These are phyloP conservation scores for Lophotis ruficrista DNA, from an alignment of 2,113 vertebrate genomes.

Conservation along the genomic window DNA sequence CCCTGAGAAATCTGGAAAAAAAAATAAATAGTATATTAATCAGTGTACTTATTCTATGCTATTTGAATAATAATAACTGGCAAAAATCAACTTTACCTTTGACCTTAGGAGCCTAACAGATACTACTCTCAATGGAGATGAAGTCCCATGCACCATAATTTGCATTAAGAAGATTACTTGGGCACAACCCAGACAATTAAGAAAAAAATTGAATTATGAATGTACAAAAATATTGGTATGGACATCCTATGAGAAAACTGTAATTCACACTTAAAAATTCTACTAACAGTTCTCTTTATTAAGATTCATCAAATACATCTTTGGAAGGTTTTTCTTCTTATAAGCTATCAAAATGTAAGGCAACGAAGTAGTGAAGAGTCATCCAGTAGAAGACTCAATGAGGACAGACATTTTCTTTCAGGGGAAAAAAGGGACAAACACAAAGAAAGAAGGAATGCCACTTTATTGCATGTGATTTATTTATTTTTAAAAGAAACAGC, in stretches of 20 bases:
- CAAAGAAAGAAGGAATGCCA: neutral
- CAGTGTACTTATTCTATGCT: neutral
- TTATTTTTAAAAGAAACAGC: neutral
- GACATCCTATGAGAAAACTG: neutral
- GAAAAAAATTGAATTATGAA: neutral
- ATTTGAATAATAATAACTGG: neutral
- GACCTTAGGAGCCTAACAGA: neutral
- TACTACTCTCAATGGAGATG: neutral
- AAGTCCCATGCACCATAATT: neutral
- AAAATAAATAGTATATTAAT: neutral
- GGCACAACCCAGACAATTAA: neutral
- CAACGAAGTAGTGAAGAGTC: neutral
- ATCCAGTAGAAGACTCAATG: neutral
- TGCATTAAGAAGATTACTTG: neutral
- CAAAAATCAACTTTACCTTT: neutral
- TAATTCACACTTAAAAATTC: neutral
- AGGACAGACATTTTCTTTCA: neutral
- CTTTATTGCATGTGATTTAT: neutral
- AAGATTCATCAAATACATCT: neutral
- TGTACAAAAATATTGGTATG: neutral
- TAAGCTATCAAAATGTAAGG: neutral
- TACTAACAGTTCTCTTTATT: neutral
- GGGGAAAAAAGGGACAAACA: neutral
- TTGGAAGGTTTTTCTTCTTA: neutral
- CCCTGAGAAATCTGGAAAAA: slow-evolving; percentile 70